Base-by-base conservation (phyloP, 2,888 invertebrate species). In the Baccha elongata region DNA sequence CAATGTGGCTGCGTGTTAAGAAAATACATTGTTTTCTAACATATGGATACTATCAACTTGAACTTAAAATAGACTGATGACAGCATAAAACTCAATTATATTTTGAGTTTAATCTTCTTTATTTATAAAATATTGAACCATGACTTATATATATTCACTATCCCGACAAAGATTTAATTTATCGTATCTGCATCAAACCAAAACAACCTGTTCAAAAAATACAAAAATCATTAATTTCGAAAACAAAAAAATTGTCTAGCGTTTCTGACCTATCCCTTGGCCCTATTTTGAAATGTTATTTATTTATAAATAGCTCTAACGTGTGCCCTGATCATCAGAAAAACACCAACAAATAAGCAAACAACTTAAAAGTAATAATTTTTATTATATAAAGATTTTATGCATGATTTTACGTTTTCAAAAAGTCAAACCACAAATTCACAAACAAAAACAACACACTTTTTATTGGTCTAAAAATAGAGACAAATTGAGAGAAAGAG, bases 231-330 rank as follows among this genome's bases (percentile, higher is more conserved):
- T 69, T 62, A 52, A 60, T 71, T 68, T 80, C 69, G 11, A 44
- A 60, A 60, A 44, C 32, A 37, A 21, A 5, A 60, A 55, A 67
- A 26, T 17, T 48, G 29, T 62, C 52, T 11, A 53, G 10, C 53
- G 40, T 37, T 76, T 53, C 67, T 78, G 83, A 83, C 83, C 76
- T 83, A 83, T 78, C 83, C 83, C 83, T 83, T 83, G 83, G 83
- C 72, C 83, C 78, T 78, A 83, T 68, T 83, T 78, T 29, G 35
- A 40, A 48, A 35, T 29, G 32, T 23, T 17, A 15, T n/a, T 40
- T 46, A 7, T 32, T 35, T 71, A 71, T 23, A 72, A 76, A 78
- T 76, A 73, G 37, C 42, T 21, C 44, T 23, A 64, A 55, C 44
- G 67, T 83, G 72, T 72, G 72, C 46, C 75, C 53, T 42, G 62